These are phyloP conservation scores for Menidia beryllina DNA, from an alignment of 2,113 vertebrate genomes.

Conservation along the genomic window DNA sequence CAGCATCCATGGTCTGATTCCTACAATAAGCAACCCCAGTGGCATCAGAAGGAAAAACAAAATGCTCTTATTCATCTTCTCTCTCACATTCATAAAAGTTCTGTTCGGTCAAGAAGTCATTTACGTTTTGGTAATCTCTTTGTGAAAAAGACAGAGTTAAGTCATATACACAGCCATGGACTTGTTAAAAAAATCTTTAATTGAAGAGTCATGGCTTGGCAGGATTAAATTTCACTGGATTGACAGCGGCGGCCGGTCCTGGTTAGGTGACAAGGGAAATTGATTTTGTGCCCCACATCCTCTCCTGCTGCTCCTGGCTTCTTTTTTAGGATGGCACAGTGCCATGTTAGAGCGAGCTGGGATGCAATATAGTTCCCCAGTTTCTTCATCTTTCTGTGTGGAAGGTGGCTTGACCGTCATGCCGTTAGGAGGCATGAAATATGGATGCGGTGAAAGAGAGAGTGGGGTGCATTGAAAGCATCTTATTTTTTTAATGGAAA, in stretches of 20 bases:
- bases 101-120: constrained; percentile 56
- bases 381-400: constrained; percentile 33
- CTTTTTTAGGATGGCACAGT: neutral
- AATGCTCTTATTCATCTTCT: neutral
- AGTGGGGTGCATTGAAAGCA: constrained; percentile 16
- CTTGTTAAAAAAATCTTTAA: constrained; percentile 62
- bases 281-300: constrained; percentile 71
- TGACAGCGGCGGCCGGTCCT: constrained; percentile 54
- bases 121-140: constrained; percentile 62
- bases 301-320: constrained; percentile 54
- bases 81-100: constrained; percentile 26
- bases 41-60: constrained; percentile 4
- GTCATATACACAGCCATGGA: constrained; percentile 54
- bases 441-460: constrained; percentile 1
- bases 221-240: constrained; percentile 71
- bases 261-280: constrained; percentile 70
- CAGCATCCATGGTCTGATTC: constrained; percentile 2
- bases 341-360: constrained; percentile 19
- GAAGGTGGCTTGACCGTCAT: neutral
- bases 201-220: constrained; percentile 69
- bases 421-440: constrained; percentile 2
- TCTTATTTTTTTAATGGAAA: constrained; percentile 32
- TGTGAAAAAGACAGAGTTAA: constrained; percentile 50
- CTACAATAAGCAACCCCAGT: constrained; percentile 10
- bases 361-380: constrained; percentile 19